Percentiles rank a stretch among this genome's conserved stretches.
Evolutionary conservation across 2,113 vertebrate species (phyloP).

Genomic region (Parus major): DNA sequence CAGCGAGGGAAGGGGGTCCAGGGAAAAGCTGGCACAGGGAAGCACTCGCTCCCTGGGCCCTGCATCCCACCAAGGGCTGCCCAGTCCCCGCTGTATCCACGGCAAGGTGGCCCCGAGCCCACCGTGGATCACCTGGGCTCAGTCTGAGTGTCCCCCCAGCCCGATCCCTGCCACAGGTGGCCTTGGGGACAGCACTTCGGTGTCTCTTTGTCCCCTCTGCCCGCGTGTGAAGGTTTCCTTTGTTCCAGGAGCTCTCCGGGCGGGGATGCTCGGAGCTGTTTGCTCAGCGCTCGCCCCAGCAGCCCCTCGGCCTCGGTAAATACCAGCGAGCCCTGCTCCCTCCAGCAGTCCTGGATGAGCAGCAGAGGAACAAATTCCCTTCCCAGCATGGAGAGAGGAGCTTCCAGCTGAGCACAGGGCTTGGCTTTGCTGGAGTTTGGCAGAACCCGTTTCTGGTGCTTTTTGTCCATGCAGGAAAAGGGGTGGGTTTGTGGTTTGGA

Average conservation of each 20-base stretch:
- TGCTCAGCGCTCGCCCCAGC: slow-evolving; percentile 41
- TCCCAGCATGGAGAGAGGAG: background rate
- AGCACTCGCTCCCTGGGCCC: rapidly evolving
- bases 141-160: background rate
- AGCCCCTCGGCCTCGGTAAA: slow-evolving; percentile 51
- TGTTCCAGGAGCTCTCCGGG: background rate
- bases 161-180: background rate
- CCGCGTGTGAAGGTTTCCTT: background rate
- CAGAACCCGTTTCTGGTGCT: background rate
- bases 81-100: rapidly evolving
- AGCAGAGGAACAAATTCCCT: background rate
- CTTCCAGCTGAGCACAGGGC: background rate
- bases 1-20: rapidly evolving
- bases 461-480: rapidly evolving
- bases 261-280: slow-evolving; percentile 12
- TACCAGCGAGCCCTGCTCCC: background rate
- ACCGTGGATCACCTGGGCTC: rapidly evolving
- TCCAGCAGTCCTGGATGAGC: background rate
- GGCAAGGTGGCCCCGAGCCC: background rate
- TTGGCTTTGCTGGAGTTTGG: background rate
- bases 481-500: background rate
- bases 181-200: background rate
- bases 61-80: background rate
- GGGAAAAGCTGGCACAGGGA: background rate
- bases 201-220: slow-evolving; percentile 5